phyloP scores from a whole-genome alignment of 2,113 vertebrate species.

The Parus major region DNA sequence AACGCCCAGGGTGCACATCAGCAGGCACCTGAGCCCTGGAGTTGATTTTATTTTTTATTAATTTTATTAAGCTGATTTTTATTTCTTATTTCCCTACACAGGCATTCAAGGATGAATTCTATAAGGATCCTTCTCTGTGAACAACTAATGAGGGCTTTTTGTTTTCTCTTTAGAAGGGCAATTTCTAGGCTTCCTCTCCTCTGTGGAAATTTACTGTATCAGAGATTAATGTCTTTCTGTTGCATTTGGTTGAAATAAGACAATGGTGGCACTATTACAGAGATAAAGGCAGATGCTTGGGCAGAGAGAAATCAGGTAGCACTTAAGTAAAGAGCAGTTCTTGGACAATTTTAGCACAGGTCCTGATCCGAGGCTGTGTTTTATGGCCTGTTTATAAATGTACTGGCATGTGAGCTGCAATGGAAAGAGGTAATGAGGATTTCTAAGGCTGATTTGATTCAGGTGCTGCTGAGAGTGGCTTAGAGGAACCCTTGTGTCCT shows the following conservation, averaged over 20 bases:
- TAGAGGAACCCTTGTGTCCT: not conserved
- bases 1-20: not conserved
- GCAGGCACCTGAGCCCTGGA: not conserved
- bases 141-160: not conserved
- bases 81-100: not conserved
- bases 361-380: not conserved
- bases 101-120: not conserved
- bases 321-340: not conserved
- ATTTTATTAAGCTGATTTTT: too few species aligned
- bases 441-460: not conserved
- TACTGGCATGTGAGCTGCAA: not conserved
- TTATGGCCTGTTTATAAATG: not conserved
- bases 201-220: not conserved
- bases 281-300: not conserved
- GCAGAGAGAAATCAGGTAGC: not conserved
- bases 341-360: not conserved
- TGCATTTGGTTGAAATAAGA: not conserved
- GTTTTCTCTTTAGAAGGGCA: not conserved
- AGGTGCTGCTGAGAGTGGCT: not conserved
- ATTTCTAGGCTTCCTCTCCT: not conserved
- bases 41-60: too few species aligned
- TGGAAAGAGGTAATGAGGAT: not conserved
- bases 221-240: not conserved
- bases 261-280: not conserved
- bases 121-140: not conserved